These are phyloP conservation scores for Paelopatides confundens DNA, from an alignment of 53 echinoderm and acorn worm genomes.

Conservation along the genomic window DNA sequence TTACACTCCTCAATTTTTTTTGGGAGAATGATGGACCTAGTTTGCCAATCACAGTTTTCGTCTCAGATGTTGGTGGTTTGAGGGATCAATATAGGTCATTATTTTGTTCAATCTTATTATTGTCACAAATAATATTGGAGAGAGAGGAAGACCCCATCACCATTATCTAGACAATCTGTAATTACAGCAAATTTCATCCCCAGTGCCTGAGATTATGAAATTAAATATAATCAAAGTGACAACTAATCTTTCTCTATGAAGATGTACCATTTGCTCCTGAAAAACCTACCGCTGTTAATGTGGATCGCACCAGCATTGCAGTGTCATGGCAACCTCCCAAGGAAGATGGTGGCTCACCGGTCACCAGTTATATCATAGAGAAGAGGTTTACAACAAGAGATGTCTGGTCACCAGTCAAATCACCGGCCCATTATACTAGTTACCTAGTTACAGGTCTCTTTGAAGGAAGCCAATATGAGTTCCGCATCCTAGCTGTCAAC, in stretches of 20 bases:
- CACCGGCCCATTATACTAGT: slow-evolving; percentile 68
- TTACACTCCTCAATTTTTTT: no score
- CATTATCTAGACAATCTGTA: no score
- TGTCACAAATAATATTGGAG: no score
- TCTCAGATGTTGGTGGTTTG: no score
- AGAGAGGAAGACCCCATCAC: no score
- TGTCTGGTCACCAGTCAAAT: slow-evolving; percentile 84
- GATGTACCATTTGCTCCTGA: slow-evolving; percentile 89
- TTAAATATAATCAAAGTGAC: neutral
- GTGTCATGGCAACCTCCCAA: slow-evolving; percentile 84
- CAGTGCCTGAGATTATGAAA: neutral
- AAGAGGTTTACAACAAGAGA: slow-evolving; percentile 81
- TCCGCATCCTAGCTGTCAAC: slow-evolving; percentile 87
- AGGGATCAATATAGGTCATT: no score
- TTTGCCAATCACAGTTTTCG: no score
- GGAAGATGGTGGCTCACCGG: slow-evolving; percentile 86
- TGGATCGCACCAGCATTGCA: slow-evolving; percentile 72
- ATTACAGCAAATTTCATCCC: no score
- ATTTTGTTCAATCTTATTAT: no score
- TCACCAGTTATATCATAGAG: slow-evolving; percentile 90
- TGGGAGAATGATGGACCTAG: no score
- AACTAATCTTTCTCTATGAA: slow-evolving; percentile 1
- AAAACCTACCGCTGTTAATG: slow-evolving; percentile 73
- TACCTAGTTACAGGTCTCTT: slow-evolving; percentile 75
- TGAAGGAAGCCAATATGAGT: slow-evolving; percentile 87